Conservation (phyloP, 2,797 vertebrate genomes). For the Natrix natrix region DNA sequence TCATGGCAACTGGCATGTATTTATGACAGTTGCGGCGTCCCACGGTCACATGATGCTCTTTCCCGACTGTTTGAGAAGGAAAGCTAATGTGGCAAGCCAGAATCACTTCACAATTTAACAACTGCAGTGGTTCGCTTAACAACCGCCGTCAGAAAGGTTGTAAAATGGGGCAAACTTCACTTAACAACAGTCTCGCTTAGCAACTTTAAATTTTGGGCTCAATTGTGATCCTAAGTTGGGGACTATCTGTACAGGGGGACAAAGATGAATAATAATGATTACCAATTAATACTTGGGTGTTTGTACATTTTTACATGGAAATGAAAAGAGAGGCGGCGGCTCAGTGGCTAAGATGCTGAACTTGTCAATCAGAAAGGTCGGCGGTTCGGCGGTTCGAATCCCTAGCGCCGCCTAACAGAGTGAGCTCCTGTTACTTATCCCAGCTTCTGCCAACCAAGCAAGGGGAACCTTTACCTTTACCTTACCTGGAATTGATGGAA, state of each 20-base stretch:
- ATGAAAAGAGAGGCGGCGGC: too few species aligned
- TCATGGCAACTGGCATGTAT: too few species aligned
- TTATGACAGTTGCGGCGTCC: too few species aligned
- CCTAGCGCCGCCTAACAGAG: too few species aligned
- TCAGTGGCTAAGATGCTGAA: too few species aligned
- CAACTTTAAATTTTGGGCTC: background rate
- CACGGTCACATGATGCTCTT: background rate
- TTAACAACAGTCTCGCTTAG: background rate
- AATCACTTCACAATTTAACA: background rate
- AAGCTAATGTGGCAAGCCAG: background rate
- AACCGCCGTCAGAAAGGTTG: background rate
- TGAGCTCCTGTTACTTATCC: too few species aligned
- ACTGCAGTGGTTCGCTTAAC: background rate
- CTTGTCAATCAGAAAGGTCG: too few species aligned
- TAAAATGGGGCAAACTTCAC: background rate
- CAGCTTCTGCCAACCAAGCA: too few species aligned
- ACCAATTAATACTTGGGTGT: background rate
- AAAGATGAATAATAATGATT: background rate
- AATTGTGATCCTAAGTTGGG: background rate
- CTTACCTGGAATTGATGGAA: too few species aligned
- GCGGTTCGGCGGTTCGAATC: too few species aligned
- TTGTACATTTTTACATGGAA: background rate
- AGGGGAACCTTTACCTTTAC: too few species aligned
- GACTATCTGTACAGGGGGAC: too few species aligned
- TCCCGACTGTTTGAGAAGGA: background rate